A percentile compares a stretch with the other conserved stretches of the same genome.
Evolutionary conservation across 2,113 vertebrate species (phyloP).

Genomic region (Baryphthengus martii): DNA sequence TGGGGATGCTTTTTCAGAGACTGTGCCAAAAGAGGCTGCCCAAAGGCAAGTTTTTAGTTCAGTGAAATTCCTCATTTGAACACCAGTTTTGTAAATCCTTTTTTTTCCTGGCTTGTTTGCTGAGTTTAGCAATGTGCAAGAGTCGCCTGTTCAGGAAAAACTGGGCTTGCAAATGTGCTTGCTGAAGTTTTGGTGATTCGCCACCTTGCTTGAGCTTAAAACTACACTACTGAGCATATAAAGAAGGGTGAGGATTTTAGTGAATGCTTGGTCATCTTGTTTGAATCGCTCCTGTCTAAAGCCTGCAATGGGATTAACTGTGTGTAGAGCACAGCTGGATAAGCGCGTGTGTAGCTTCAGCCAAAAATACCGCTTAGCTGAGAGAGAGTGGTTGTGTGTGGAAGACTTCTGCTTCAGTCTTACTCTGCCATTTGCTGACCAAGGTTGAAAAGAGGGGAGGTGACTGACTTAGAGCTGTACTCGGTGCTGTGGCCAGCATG

Average conservation of each 20-base stretch:
- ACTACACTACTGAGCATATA: fast-evolving
- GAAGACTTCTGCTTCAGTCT: not conserved
- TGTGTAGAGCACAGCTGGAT: not conserved
- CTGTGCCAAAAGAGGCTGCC: not conserved
- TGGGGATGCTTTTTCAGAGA: not conserved
- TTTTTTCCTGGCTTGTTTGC: not conserved
- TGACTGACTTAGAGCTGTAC: not conserved
- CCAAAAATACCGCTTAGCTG: fast-evolving
- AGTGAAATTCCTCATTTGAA: fast-evolving
- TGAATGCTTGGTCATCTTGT: not conserved
- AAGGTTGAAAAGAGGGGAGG: not conserved
- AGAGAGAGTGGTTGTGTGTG: fast-evolving
- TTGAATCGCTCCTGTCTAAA: fast-evolving
- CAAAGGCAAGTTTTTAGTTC: not conserved
- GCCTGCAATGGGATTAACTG: not conserved
- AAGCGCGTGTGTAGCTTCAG: not conserved
- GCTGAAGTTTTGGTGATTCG: not conserved
- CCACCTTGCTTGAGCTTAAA: not conserved
- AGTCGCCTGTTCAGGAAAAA: not conserved
- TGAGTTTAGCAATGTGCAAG: not conserved
- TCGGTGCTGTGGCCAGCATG: not conserved
- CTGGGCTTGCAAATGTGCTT: not conserved
- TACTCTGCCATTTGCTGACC: not conserved
- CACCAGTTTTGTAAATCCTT: not conserved
- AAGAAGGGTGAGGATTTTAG: not conserved